Evolutionary conservation across 2,888 invertebrate species (phyloP).

Genomic region (Ennomos fuscantarius): DNA sequence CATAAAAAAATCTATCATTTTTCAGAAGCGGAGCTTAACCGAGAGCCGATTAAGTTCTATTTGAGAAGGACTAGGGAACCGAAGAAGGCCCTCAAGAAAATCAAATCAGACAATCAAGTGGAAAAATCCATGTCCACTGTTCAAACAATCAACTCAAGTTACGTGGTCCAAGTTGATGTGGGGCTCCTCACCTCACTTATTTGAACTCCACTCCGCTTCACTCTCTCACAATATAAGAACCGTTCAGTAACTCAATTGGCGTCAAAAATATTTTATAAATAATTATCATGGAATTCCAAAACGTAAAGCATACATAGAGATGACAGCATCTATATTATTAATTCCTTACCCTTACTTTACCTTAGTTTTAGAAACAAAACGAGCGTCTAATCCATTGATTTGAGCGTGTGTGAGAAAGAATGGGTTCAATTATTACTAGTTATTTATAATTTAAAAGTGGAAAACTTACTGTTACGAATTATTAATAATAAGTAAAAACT

Average conservation of each 20-base stretch:
- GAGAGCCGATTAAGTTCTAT: conserved; percentile 58
- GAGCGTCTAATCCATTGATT: no score
- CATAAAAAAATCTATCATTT: conserved; percentile 13
- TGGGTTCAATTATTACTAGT: no score
- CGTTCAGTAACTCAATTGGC: conserved; percentile 11
- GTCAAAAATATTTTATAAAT: not conserved
- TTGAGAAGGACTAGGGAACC: conserved; percentile 53
- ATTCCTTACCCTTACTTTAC: no score
- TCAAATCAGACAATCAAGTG: conserved; percentile 85
- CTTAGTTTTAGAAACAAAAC: no score
- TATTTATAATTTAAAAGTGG: no score
- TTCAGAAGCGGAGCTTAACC: conserved; percentile 19
- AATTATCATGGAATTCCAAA: no score
- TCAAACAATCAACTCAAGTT: conserved; percentile 84
- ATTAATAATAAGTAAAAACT: no score
- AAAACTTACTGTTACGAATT: no score
- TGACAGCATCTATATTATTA: no score
- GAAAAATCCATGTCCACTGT: conserved; percentile 82
- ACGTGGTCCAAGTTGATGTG: conserved; percentile 72
- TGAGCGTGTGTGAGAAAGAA: no score
- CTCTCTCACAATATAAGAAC: conserved; percentile 12
- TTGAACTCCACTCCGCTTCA: conserved; percentile 66
- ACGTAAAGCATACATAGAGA: no score
- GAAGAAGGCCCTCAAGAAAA: conserved; percentile 72
- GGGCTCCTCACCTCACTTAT: conserved; percentile 70